A percentile compares a stretch with the other conserved stretches of the same genome.
These are phyloP conservation scores for Eueremaeus valkanovi DNA, from an alignment of 2,888 invertebrate species.

Conservation along the genomic window DNA sequence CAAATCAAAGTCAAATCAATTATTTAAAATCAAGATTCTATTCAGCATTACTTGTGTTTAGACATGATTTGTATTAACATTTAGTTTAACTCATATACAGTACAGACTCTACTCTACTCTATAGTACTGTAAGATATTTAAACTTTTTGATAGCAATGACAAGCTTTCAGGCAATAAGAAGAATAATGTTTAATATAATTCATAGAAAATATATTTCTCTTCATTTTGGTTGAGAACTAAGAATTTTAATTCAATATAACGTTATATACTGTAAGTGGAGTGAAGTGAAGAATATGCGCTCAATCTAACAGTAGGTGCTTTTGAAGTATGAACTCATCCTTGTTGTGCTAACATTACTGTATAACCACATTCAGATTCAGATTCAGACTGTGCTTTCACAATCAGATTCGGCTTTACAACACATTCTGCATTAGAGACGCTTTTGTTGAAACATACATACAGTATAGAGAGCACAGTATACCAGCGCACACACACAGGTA, in stretches of 20 bases:
- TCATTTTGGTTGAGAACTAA: background rate
- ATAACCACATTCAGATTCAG: no score
- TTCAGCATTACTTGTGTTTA: background rate
- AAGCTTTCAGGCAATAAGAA: background rate
- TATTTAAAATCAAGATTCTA: conserved; percentile 17
- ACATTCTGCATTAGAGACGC: background rate
- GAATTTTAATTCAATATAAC: conserved; percentile 7
- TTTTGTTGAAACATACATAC: background rate
- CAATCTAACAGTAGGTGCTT: conserved; percentile 14
- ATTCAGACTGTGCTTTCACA: no score
- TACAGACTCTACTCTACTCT: background rate
- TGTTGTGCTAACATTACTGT: no score
- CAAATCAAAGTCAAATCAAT: conserved; percentile 27
- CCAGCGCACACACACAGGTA: no score
- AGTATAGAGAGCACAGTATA: no score
- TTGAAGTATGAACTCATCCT: background rate
- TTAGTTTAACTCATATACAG: no score
- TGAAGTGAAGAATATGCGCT: background rate
- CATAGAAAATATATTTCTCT: background rate
- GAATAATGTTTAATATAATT: background rate
- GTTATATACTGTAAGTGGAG: background rate
- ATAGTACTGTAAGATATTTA: background rate
- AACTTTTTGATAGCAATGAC: conserved; percentile 1
- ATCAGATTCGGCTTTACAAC: no score
- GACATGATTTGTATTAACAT: conserved; percentile 5